Conservation (phyloP, 2,113 vertebrate genomes). For the Seriola aureovittata region DNA sequence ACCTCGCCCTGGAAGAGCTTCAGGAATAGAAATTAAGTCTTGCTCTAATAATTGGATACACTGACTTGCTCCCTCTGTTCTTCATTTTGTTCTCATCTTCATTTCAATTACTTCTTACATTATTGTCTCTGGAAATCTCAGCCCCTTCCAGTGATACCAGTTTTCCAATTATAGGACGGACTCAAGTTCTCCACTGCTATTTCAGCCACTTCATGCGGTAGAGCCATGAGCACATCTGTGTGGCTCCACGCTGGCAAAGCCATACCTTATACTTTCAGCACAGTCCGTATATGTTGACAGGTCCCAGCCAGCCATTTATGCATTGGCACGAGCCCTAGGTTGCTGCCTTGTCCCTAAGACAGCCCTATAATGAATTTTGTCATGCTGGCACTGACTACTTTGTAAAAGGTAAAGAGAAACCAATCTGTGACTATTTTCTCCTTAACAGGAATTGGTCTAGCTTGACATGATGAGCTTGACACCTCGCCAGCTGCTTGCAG, state of each 20-base stretch:
- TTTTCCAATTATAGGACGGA: background rate
- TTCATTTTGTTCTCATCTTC: background rate
- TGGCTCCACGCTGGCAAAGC: background rate
- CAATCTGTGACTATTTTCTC: slow-evolving; percentile 24
- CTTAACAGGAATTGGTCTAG: slow-evolving; percentile 32
- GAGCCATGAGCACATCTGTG: background rate
- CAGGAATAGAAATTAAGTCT: slow-evolving; percentile 6
- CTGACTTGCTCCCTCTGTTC: background rate
- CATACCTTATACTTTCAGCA: slow-evolving; percentile 6
- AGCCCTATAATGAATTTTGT: slow-evolving; percentile 39
- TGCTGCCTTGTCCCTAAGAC: slow-evolving; percentile 6
- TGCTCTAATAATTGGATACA: background rate
- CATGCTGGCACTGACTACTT: slow-evolving; percentile 29
- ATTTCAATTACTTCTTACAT: background rate
- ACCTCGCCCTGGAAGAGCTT: background rate
- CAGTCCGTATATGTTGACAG: background rate
- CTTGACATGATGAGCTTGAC: slow-evolving; percentile 47
- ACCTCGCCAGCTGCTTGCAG: slow-evolving; percentile 45
- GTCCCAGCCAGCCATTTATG: slow-evolving; percentile 19
- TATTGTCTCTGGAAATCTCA: background rate
- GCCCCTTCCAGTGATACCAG: background rate
- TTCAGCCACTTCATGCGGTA: background rate
- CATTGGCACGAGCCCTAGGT: slow-evolving; percentile 9
- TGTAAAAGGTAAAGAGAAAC: slow-evolving; percentile 39
- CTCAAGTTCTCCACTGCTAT: background rate